Percentiles rank a stretch among this genome's conserved stretches.
Evolutionary conservation across 2,888 invertebrate genomes (phyloP).

Genomic region (Electrophaes corylata): DNA sequence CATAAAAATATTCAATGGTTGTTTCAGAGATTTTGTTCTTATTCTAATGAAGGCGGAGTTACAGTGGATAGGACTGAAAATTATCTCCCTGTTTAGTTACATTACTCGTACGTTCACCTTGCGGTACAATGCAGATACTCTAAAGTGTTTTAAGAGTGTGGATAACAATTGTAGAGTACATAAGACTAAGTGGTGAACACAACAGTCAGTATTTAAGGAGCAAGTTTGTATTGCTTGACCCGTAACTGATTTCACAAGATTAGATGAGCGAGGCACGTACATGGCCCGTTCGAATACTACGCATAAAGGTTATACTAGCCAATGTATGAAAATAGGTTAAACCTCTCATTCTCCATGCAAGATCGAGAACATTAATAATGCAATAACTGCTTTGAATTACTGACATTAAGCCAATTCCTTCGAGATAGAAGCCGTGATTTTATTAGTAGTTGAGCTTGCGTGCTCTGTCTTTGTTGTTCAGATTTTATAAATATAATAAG

Average conservation of each 20-base stretch:
- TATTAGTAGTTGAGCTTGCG: constrained; percentile 23
- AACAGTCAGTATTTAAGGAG: not conserved
- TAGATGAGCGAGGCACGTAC: constrained; percentile 8
- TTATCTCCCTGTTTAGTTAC: too few relatives aligned
- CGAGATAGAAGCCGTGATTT: constrained; percentile 46
- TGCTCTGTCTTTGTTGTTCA: constrained; percentile 16
- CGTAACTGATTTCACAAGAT: constrained; percentile 13
- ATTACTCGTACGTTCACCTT: not conserved
- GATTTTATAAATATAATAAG: too few relatives aligned
- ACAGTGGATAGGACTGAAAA: not conserved
- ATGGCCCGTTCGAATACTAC: constrained; percentile 1
- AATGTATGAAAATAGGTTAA: constrained; percentile 19
- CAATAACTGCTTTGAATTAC: constrained; percentile 54
- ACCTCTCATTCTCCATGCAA: constrained; percentile 17
- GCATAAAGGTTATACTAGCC: constrained; percentile 3
- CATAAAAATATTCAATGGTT: constrained; percentile 7
- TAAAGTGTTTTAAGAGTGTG: too few relatives aligned
- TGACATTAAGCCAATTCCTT: constrained; percentile 46
- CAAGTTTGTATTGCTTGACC: not conserved
- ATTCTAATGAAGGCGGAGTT: constrained; percentile 1
- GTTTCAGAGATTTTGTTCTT: not conserved
- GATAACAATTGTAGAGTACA: too few relatives aligned
- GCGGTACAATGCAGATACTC: too few relatives aligned
- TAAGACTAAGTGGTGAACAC: too few relatives aligned
- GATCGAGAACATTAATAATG: constrained; percentile 57